Percentiles rank a stretch among this genome's conserved stretches.
Evolutionary conservation across 2,113 vertebrate genomes (phyloP).

Genomic region (Vidua macroura): DNA sequence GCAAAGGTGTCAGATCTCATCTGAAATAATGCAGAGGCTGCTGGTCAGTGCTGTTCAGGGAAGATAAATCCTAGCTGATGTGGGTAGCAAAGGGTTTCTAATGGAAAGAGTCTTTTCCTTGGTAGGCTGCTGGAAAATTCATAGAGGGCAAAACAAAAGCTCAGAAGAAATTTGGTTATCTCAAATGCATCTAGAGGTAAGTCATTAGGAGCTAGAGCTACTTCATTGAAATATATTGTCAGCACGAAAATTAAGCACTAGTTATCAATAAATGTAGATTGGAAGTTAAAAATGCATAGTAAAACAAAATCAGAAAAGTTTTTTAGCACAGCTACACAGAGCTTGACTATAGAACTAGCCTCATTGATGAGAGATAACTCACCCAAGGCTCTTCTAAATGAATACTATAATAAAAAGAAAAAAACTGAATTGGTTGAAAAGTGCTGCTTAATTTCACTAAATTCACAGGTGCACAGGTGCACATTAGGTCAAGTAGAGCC

Average conservation of each 20-base stretch:
- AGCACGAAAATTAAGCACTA: neutral
- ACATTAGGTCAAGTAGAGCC: neutral
- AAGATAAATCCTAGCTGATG: neutral
- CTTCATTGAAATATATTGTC: neutral
- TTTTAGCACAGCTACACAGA: neutral
- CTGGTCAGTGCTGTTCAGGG: neutral
- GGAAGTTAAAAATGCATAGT: neutral
- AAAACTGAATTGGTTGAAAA: neutral
- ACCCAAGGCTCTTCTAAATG: neutral
- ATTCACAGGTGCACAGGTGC: neutral
- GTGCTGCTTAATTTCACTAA: neutral
- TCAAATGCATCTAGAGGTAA: neutral
- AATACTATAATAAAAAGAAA: neutral
- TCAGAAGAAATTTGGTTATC: neutral
- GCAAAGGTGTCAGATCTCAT: neutral
- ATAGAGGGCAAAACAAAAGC: neutral
- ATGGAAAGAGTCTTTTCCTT: neutral
- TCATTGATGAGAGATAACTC: neutral
- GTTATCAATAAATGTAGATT: neutral
- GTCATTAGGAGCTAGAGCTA: neutral
- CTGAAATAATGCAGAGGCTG: neutral
- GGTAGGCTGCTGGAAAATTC: neutral
- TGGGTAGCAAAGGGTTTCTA: neutral
- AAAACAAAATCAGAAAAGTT: neutral
- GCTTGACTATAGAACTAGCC: neutral